Evolutionary conservation across 2,113 vertebrate species (phyloP).

Genomic region (Morone chrysops): DNA sequence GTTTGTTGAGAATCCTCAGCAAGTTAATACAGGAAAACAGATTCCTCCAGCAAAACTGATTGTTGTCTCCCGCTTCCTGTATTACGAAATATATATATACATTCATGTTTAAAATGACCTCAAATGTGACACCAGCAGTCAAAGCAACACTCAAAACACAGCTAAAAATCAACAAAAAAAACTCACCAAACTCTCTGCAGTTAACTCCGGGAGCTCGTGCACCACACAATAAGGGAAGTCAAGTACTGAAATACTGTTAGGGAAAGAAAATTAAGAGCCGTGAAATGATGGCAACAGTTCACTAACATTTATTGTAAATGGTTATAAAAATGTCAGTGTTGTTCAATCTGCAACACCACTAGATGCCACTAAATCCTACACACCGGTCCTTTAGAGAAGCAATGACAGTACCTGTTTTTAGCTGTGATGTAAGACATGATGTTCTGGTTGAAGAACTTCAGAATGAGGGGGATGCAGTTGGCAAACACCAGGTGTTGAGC

Average conservation of each 20-base stretch:
- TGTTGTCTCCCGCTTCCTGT: constrained; percentile 98
- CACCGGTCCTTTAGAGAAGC: background rate
- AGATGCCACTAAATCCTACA: too few species aligned
- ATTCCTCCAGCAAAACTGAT: constrained; percentile 99
- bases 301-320: background rate
- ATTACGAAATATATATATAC: background rate
- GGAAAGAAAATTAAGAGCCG: background rate
- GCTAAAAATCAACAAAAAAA: background rate
- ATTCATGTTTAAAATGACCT: background rate
- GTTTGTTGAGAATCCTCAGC: constrained; percentile 96
- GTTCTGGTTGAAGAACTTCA: constrained; percentile 99
- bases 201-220: constrained; percentile 95
- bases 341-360: too few species aligned
- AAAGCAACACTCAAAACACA: background rate
- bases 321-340: too few species aligned
- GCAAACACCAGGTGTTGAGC: constrained; percentile 98
- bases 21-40: constrained; percentile 98
- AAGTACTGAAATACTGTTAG: constrained; percentile 92
- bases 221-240: constrained; percentile 96
- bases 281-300: background rate
- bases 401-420: constrained; percentile 91
- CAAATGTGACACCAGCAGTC: background rate
- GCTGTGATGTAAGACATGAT: constrained; percentile 99
- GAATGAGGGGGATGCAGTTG: constrained; percentile 98
- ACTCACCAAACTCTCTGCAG: constrained; percentile 96